Base-by-base conservation (phyloP, 2,113 vertebrate genomes). In the Gadus chalcogrammus region DNA sequence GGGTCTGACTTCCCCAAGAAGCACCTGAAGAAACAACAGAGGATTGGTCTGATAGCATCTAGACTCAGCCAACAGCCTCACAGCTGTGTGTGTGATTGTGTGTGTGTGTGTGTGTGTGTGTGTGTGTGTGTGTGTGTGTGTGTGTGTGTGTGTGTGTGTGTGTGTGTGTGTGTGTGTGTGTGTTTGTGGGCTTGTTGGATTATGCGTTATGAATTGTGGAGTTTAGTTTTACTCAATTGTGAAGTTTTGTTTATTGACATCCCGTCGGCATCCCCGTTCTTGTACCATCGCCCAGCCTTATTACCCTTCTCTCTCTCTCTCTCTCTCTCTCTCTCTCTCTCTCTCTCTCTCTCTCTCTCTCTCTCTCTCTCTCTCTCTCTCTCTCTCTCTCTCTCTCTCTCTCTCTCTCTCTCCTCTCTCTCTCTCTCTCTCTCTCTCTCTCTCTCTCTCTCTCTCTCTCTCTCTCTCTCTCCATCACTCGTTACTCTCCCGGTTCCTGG, bases 11-110 rank as follows among this genome's bases (percentile, higher is more conserved):
- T 87, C 84, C 85, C 82, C 80, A 64, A 70, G 78, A 80, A 85
- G 85, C 89, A 91, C 89, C 91, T 92, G 91, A 89, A 87, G 88
- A 90, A 93, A 92, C 85, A 91, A 88, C 79, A 73, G 61, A 70
- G 77, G 77, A 18, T 70, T 80, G 67, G 72, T 70, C 70, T 18
- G 91, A 92, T 92, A 90, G 87, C 70, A 91, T 90, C 88, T 87
- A 65, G 38, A 28, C n/a, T 24, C 69, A 78, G 28, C 18, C 22
- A 70, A 76, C 73, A 70, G 79, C 72, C 64, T 68, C 79, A 15
- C 4, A 16, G 48, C 42, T n/a, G n/a, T n/a, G n/a, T n/a, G n/a
- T n/a, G n/a, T n/a, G n/a, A n/a, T n/a, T n/a, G n/a, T n/a, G n/a
- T n/a, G n/a, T n/a, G n/a, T n/a, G n/a, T n/a, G n/a, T n/a, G n/a